Conservation (phyloP, 2,888 invertebrate species). For the Pristionchus arcanus region DNA sequence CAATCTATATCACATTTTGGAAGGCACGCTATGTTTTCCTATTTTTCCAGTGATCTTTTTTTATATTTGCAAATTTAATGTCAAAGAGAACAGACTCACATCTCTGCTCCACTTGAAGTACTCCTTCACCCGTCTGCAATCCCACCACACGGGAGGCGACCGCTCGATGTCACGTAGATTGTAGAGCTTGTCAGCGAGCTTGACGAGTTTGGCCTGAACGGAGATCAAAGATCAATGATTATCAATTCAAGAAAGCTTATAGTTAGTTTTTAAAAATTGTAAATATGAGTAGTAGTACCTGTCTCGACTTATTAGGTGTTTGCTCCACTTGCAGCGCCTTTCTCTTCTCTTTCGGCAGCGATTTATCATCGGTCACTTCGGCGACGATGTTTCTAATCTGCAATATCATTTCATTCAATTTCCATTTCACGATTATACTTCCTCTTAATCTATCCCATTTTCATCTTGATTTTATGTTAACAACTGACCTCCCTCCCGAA, state of each 20-base stretch:
- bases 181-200: constrained; percentile 89
- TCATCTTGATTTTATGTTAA: no score
- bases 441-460: no score
- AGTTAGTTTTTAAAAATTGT: neutral
- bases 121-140: constrained; percentile 69
- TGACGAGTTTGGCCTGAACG: constrained; percentile 88
- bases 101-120: constrained; percentile 76
- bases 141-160: constrained; percentile 78
- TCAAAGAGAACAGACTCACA: no score
- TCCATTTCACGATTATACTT: no score
- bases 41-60: no score
- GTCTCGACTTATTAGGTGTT: constrained; percentile 67
- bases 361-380: constrained; percentile 85
- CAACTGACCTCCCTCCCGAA: constrained; percentile 74
- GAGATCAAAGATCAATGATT: neutral
- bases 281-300: constrained; percentile 58
- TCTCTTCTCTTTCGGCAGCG: constrained; percentile 84
- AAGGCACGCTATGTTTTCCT: no score
- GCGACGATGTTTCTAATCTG: constrained; percentile 82
- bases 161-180: constrained; percentile 87
- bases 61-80: no score
- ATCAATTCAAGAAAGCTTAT: neutral
- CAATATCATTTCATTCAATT: no score
- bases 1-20: no score
- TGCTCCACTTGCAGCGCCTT: constrained; percentile 80